These are phyloP conservation scores for Nesospiza acunhae DNA, from an alignment of 2,113 vertebrate genomes.

Conservation along the genomic window DNA sequence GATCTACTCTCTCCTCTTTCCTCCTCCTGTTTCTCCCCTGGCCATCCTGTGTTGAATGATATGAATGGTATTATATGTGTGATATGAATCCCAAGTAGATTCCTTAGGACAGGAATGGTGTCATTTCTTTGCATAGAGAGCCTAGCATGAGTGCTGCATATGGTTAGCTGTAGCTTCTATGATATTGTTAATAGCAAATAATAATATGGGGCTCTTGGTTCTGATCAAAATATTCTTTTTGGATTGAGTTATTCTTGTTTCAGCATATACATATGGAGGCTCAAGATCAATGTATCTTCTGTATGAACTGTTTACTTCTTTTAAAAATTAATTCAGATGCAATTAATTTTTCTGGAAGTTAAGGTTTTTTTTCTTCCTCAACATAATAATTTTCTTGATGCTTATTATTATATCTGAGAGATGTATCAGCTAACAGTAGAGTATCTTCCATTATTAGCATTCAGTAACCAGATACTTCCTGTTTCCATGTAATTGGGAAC, in stretches of 20 bases:
- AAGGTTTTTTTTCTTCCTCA: not conserved
- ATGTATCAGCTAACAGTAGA: not conserved
- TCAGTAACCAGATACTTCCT: slow-evolving; percentile 21
- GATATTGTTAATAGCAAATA: not conserved
- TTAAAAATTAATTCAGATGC: not conserved
- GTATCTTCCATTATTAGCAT: slow-evolving; percentile 25
- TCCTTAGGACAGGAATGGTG: not conserved
- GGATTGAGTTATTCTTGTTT: not conserved
- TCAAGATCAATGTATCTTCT: not conserved
- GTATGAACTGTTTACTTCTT: not conserved
- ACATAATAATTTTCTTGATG: not conserved
- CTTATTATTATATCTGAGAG: slow-evolving; percentile 18
- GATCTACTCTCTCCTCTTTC: not conserved
- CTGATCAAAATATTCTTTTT: slow-evolving; percentile 21
- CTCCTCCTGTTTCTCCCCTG: not conserved
- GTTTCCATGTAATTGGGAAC: not conserved
- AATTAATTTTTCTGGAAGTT: not conserved
- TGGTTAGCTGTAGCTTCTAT: not conserved
- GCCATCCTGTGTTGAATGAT: not conserved
- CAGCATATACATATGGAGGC: not conserved
- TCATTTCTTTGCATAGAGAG: not conserved
- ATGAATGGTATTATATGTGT: no score
- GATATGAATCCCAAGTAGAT: not conserved
- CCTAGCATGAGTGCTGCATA: not conserved
- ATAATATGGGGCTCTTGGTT: not conserved